Evolutionary conservation across 2,888 invertebrate species (phyloP), one percentile per base, ranked within the genome.

Genomic region (Nudaria mundana): DNA sequence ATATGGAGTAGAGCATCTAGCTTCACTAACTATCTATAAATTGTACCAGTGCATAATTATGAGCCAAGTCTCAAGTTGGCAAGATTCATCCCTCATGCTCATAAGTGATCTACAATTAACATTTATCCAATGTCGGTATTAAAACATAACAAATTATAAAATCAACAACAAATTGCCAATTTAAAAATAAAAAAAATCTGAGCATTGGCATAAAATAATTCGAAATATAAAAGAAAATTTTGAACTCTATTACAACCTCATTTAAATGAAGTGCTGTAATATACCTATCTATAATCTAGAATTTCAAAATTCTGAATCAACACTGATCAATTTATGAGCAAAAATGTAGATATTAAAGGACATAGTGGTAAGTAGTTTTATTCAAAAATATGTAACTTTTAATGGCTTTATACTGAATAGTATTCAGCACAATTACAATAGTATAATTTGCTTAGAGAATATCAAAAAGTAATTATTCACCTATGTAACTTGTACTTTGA

Each of bases 1-100:
- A 74, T 73, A 8, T 2, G 71, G 64, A 74, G 63, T 56, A 64
- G 63, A 68, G 65, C 65, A 68, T 61, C 81, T 82, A 81, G 81
- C 81, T 66, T 72, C 65, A 75, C 81, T 81, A 76, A 71, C 48
- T 53, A 57, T 61, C 60, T 52, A 40, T 29, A 28, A 33, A 28
- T 30, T 30, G 34, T 41, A 30, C 47, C 48, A 48, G 40, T 18
- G 43, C 42, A 28, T 43, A 40, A 37, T 46, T 41, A 32, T 1
- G 32, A 38, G 36, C 13, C 24, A 37, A 35, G 25, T 37, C 24
- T 24, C 24, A 38, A 38, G 35, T 55, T 15, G 50, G 44, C 41
- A 51, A 40, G 48, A 49, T 48, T 40, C 44, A 39, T 29, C 18
- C 31, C 31, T 45, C 54, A n/a, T 40, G 38, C 30, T 25, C 15